Base-by-base conservation (phyloP, 1,140 invertebrate genomes). In the Drosophila takahashii region DNA sequence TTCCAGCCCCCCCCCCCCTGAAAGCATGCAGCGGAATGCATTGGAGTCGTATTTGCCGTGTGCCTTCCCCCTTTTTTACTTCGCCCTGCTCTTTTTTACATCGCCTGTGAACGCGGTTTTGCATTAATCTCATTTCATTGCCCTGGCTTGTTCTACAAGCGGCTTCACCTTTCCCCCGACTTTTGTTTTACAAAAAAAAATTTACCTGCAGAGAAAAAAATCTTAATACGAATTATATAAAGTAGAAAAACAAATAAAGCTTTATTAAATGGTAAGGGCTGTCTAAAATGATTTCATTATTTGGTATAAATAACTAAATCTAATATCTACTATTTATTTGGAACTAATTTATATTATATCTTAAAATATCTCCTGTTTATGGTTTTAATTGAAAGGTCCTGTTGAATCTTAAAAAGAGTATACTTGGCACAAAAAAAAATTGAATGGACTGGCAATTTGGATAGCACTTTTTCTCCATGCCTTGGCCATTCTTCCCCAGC, bases 91-190 rank as follows among this genome's bases (percentile, higher is more conserved):
- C 77, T 74, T 87, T 81, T 86, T 83, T 69, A 61, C 59, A 47
- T 51, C 75, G 61, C 61, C 70, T 83, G 75, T 66, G 72, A 57
- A 57, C 53, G 69, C 64, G 79, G 75, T 87, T 83, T 87, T 87
- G 83, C 84, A 87, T 87, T 89, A 87, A 89, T 89, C 79, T 87
- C 79, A 89, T 89, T 87, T 87, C 83, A 87, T 83, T 87, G 84
- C 84, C 67, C 50, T 42, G 59, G 29, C 64, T 74, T 69, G 57
- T 48, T 32, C 42, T 62, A 61, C 54, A 58, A 42, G 27, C 26
- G 48, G 4, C 32, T 50, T 15, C 37, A 60, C 32, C 59, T 71
- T n/a, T 39, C 18, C 47, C 53, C 47, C 53, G n/a, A 34, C 15
- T 10, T 50, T 50, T 50, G 47, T 50, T 34, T 50, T 34, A 16